Percentiles rank a stretch among this genome's conserved stretches.
Evolutionary conservation across 92 coral and sea anemone genomes (phyloP).

Genomic region (Zoanthus sansibaricus): DNA sequence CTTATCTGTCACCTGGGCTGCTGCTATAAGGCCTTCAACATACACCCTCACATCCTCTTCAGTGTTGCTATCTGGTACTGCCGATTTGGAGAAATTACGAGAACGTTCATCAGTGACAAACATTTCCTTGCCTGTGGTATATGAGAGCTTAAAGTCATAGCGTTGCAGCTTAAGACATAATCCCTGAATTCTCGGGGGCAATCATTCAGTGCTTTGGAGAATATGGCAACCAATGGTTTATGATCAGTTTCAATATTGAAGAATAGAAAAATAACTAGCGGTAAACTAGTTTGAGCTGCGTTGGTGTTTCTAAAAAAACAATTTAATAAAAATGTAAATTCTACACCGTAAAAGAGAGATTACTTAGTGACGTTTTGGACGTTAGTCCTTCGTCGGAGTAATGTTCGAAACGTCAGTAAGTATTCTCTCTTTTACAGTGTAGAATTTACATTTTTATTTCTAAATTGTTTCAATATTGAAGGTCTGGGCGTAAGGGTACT

Average conservation of each 20-base stretch:
- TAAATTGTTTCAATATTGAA: slow-evolving; percentile 27
- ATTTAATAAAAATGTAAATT: too few species aligned
- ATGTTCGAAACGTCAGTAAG: too few species aligned
- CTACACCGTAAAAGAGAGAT: too few species aligned
- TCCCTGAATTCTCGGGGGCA: slow-evolving; percentile 16
- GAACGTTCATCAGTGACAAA: slow-evolving; percentile 18
- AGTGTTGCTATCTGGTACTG: background rate
- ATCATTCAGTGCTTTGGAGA: slow-evolving; percentile 42
- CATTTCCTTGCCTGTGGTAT: slow-evolving; percentile 23
- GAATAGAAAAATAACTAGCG: too few species aligned
- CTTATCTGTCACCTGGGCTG: slow-evolving; percentile 12
- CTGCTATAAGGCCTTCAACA: slow-evolving; percentile 15
- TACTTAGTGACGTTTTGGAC: too few species aligned
- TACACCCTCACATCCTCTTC: slow-evolving; percentile 13
- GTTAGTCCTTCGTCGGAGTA: too few species aligned
- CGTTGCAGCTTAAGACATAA: slow-evolving; percentile 37
- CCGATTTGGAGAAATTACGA: background rate
- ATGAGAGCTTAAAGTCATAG: background rate
- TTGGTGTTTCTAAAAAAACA: too few species aligned
- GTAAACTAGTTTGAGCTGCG: too few species aligned
- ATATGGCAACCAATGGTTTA: slow-evolving; percentile 26
- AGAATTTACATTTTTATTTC: too few species aligned
- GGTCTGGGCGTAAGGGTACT: slow-evolving; percentile 30
- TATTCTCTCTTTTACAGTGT: too few species aligned
- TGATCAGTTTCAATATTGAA: slow-evolving; percentile 35